Conservation (phyloP, 2,797 vertebrate genomes). For the Protonibea diacanthus region DNA sequence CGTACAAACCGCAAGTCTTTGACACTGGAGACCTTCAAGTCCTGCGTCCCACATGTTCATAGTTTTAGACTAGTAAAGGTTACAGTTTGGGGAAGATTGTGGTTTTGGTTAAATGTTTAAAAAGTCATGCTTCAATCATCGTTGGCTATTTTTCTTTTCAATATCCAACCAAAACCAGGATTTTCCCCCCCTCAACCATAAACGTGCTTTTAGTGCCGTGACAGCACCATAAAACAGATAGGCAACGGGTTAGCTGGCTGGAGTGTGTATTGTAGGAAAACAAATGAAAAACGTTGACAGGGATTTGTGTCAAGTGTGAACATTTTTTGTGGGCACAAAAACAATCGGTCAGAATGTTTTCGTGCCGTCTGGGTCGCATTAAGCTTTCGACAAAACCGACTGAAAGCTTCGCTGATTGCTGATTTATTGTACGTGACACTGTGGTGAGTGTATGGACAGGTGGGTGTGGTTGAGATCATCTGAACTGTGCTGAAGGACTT, state of each 20-base stretch:
- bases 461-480: neutral
- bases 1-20: neutral
- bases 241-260: neutral
- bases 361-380: neutral
- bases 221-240: neutral
- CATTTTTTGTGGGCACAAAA: neutral
- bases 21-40: neutral
- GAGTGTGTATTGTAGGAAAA: neutral
- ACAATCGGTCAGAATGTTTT: neutral
- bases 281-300: neutral
- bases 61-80: neutral
- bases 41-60: neutral
- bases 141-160: neutral
- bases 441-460: neutral
- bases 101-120: conserved; percentile 19
- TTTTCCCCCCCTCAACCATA: neutral
- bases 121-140: neutral
- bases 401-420: neutral
- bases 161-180: conserved; percentile 11
- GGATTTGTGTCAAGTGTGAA: neutral
- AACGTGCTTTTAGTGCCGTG: neutral
- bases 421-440: neutral
- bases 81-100: conserved; percentile 1
- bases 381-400: neutral
- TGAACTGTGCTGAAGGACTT: neutral